A percentile compares a stretch with the other conserved stretches of the same genome.
Evolutionary conservation across 2,797 vertebrate species (phyloP).

Genomic region (Lagocephalus sceleratus): DNA sequence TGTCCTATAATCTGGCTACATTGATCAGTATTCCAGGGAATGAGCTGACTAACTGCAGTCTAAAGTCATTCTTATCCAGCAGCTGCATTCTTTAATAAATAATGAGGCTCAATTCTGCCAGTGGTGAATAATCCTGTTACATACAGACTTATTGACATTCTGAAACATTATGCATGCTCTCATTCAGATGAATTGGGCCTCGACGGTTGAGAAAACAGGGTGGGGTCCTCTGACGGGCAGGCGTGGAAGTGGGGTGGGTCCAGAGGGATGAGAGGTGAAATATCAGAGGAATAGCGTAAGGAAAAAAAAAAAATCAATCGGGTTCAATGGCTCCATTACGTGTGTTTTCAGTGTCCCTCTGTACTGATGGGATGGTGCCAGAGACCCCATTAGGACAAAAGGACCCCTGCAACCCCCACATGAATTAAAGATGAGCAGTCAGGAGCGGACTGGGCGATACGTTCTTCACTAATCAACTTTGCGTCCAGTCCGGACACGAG

Average conservation of each 20-base stretch:
- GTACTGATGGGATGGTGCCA: constrained; percentile 64
- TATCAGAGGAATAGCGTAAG: constrained; percentile 55
- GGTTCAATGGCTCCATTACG: constrained; percentile 71
- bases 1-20: no score
- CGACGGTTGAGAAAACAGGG: constrained; percentile 50
- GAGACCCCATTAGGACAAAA: constrained; percentile 69
- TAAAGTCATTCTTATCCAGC: background rate
- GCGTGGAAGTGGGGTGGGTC: background rate
- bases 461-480: constrained; percentile 56
- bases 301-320: constrained; percentile 75
- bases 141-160: background rate
- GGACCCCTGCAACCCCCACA: constrained; percentile 45
- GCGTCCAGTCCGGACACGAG: constrained; percentile 38
- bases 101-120: background rate
- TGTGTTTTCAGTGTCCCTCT: constrained; percentile 63
- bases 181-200: constrained; percentile 37
- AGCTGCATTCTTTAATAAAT: background rate
- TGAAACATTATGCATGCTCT: background rate
- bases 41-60: no score
- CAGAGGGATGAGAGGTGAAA: constrained; percentile 25
- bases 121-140: constrained; percentile 5
- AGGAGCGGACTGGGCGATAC: constrained; percentile 18
- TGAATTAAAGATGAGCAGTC: constrained; percentile 76
- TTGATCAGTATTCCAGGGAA: no score
- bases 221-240: constrained; percentile 11